Percentiles rank a stretch among this genome's conserved stretches.
phyloP scores from a whole-genome alignment of 2,113 vertebrate species.

The Elephantulus edwardii region DNA sequence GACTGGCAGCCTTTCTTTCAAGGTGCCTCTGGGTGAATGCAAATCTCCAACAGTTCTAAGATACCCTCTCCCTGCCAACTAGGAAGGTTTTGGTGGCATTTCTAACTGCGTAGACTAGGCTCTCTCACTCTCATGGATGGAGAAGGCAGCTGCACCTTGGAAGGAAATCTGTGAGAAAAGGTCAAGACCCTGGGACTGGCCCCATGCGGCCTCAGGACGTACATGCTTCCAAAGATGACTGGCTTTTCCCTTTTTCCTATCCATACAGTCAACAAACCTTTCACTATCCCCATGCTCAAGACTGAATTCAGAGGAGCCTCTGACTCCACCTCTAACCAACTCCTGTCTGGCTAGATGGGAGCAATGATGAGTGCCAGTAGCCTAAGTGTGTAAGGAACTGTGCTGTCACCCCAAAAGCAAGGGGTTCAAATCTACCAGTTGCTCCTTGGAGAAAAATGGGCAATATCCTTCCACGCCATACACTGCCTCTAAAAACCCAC shows the following conservation, averaged over 20 bases:
- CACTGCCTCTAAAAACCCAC: too few species aligned
- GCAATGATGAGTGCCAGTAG: fast-evolving
- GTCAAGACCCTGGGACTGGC: not conserved
- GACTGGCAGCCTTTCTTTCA: not conserved
- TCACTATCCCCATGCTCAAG: not conserved
- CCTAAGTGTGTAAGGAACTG: too few species aligned
- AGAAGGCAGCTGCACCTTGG: not conserved
- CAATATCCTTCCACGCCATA: too few species aligned
- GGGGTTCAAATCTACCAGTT: too few species aligned
- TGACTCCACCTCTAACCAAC: fast-evolving
- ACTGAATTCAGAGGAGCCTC: not conserved
- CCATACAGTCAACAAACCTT: fast-evolving
- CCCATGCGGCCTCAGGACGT: not conserved
- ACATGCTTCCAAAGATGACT: fast-evolving
- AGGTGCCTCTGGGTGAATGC: too few species aligned
- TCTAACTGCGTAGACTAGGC: not conserved
- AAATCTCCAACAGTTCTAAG: not conserved
- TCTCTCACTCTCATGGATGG: not conserved
- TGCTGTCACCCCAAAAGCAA: too few species aligned
- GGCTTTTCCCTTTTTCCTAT: not conserved
- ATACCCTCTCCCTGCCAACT: too few species aligned
- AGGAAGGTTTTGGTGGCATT: not conserved
- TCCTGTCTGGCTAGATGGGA: not conserved
- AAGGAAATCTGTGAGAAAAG: not conserved
- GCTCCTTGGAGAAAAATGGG: too few species aligned